Conservation (phyloP, 2,797 vertebrate genomes). For the Crocodylus rhombifer region DNA sequence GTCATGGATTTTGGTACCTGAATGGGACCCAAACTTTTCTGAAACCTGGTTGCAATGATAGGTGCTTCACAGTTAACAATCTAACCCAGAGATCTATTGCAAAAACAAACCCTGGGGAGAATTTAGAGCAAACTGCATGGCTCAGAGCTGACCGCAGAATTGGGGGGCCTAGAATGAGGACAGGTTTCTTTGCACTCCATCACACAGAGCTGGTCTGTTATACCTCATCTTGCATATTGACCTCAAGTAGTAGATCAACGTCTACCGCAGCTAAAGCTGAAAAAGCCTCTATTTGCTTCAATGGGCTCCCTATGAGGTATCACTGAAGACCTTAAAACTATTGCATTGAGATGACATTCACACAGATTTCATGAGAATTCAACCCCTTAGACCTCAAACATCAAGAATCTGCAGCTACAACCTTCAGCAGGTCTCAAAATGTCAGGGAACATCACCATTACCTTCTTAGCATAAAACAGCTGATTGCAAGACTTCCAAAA, state of each 20-base stretch:
- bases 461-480: not conserved
- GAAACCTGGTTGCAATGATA: not conserved
- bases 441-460: not conserved
- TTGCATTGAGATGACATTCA: not conserved
- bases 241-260: not conserved
- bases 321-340: not conserved
- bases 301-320: not conserved
- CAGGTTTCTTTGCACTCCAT: not conserved
- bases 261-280: not conserved
- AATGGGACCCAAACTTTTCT: not conserved
- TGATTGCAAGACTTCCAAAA: constrained; percentile 40
- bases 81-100: not conserved
- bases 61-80: not conserved
- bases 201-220: not conserved
- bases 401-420: not conserved
- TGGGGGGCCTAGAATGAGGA: not conserved
- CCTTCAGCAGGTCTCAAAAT: too few relatives aligned
- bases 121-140: not conserved
- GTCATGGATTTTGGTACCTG: not conserved
- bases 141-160: not conserved
- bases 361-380: not conserved
- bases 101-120: not conserved
- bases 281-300: not conserved
- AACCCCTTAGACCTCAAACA: not conserved
- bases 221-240: not conserved